phyloP scores from a whole-genome alignment of 2,888 invertebrate species.

The Gastrophysa polygoni region DNA sequence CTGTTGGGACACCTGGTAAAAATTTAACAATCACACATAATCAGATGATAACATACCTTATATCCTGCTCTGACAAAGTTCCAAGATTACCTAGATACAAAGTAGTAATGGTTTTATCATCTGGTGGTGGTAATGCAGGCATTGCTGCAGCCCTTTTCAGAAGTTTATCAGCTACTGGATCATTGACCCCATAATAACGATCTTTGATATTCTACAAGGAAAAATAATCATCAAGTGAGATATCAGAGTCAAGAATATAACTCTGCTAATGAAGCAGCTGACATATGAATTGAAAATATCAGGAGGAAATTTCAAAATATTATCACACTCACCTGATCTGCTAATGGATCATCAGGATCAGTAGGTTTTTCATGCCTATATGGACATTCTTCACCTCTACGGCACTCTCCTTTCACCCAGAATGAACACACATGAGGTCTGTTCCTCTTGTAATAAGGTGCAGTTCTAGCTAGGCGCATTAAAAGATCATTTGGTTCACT shows the following conservation, averaged over 20 bases:
- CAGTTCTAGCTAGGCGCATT: constrained; percentile 86
- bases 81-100: constrained; percentile 96
- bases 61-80: constrained; percentile 87
- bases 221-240: too few species aligned
- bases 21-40: too few species aligned
- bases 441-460: constrained; percentile 94
- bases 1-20: too few species aligned
- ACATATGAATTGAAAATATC: too few species aligned
- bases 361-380: constrained; percentile 95
- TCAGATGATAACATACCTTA: constrained; percentile 63
- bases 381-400: constrained; percentile 95
- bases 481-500: constrained; percentile 82
- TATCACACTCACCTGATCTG: constrained; percentile 65
- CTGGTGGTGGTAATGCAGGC: constrained; percentile 94
- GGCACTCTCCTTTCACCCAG: constrained; percentile 98
- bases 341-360: constrained; percentile 95
- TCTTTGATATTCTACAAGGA: constrained; percentile 84
- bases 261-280: too few species aligned
- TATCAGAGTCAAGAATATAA: too few species aligned
- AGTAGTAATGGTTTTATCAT: constrained; percentile 95
- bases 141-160: constrained; percentile 89
- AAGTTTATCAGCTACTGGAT: constrained; percentile 94
- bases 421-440: constrained; percentile 96
- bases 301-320: too few species aligned
- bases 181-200: constrained; percentile 92